phyloP scores from a whole-genome alignment of 2,888 invertebrate species.

The Rhopalosiphum nymphaeae region DNA sequence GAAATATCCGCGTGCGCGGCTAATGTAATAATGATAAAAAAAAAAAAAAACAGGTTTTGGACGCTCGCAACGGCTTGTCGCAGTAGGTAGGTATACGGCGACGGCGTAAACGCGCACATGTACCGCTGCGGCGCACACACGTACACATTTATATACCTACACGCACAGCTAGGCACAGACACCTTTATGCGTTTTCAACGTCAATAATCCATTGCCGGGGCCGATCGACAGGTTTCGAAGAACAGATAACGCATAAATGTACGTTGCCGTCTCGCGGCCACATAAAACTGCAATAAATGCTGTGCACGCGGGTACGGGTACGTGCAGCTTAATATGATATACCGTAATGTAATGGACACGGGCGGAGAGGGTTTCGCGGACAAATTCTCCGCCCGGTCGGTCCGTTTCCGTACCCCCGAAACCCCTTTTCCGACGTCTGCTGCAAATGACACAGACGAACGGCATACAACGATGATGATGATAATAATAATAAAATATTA shows the following conservation, averaged over 20 bases:
- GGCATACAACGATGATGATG: too few relatives aligned
- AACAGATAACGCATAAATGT: neutral
- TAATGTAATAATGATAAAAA: neutral
- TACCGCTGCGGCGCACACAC: neutral
- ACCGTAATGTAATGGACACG: neutral
- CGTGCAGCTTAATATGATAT: neutral
- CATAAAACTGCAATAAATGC: neutral
- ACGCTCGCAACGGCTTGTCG: slow-evolving; percentile 23
- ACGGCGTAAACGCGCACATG: neutral
- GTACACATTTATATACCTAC: neutral
- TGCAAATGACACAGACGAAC: neutral
- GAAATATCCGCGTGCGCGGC: neutral
- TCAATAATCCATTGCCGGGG: slow-evolving; percentile 23
- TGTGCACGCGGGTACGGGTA: neutral
- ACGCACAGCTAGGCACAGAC: neutral
- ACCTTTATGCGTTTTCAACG: slow-evolving; percentile 36
- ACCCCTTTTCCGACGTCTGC: neutral
- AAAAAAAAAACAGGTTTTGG: slow-evolving; percentile 45
- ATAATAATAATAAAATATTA: neutral
- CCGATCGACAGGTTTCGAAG: slow-evolving; percentile 33
- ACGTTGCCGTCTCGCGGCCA: neutral
- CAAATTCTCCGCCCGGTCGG: neutral
- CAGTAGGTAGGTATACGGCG: too few relatives aligned
- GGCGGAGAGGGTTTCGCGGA: neutral
- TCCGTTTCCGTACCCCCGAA: neutral